Evolutionary conservation across 2,113 vertebrate species (phyloP), one percentile per base, ranked within the genome.

Genomic region (Paratilapia polleni): DNA sequence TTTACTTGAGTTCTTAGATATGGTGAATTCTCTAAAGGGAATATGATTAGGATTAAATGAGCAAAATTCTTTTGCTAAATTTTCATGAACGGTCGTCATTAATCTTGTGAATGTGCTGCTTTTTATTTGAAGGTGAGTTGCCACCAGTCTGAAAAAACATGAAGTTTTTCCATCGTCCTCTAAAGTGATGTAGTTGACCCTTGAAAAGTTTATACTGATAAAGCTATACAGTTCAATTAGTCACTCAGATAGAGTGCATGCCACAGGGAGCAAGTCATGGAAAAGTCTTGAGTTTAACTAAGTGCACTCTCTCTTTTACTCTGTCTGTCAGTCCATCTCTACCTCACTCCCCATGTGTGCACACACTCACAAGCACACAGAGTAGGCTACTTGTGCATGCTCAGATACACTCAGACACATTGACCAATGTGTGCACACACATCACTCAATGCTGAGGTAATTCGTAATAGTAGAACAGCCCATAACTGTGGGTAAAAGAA

Each of bases 191-290:
- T 80, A 73, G 73, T 59, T 94, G 94, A 96, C 93, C 94, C 93
- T 93, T 84, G 78, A 93, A 90, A 88, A 89, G 94, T 93, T 92
- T 91, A 91, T 85, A 89, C 91, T 88, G 93, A 94, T 94, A 93
- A 92, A 93, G 81, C 91, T 87, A 88, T 86, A 91, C 79, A 91
- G 92, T 89, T 93, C 91, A 84, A 89, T 92, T 87, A 85, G 93
- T 92, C 89, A 86, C 90, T 94, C 77, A 94, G 94, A 95, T 93
- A 94, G 91, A 95, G 94, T 93, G 93, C 93, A 95, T 96, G 95
- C 95, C 95, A 95, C 76, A 91, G 90, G 87, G 88, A 94, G 79
- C 85, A 93, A 92, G 90, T 95, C 95, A 96, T 96, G 94, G 95
- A 95, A 95, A 96, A 94, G 94, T 94, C 93, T 92, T 79, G 86